These are phyloP conservation scores for Eristalinus aeneus DNA, from an alignment of 2,888 invertebrate genomes.

Conservation along the genomic window DNA sequence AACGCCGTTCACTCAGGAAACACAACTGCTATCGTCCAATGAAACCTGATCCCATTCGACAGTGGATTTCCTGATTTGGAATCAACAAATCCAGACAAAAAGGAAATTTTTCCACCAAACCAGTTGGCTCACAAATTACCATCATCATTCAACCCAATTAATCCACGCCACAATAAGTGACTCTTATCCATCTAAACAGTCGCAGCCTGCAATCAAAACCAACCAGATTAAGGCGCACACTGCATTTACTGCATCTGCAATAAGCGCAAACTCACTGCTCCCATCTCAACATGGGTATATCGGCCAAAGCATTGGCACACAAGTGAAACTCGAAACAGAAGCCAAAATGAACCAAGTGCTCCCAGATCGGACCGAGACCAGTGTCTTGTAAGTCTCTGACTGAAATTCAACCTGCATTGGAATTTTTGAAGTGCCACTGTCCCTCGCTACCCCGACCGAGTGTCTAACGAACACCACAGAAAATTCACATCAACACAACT, in stretches of 20 bases:
- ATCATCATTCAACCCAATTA: neutral
- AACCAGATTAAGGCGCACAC: neutral
- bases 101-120: neutral
- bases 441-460: slow-evolving; percentile 32
- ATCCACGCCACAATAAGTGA: neutral
- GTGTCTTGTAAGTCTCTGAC: neutral
- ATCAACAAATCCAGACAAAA: neutral
- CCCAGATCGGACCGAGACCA: neutral
- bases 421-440: slow-evolving; percentile 25
- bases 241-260: neutral
- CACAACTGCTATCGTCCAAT: too few relatives aligned
- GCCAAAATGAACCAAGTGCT: slow-evolving; percentile 13
- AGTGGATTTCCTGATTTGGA: neutral
- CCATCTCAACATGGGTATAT: slow-evolving; percentile 55
- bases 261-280: neutral
- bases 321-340: slow-evolving; percentile 57
- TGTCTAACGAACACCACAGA: slow-evolving; percentile 26
- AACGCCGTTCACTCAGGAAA: too few relatives aligned
- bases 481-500: neutral
- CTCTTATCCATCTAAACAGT: neutral
- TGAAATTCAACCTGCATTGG: slow-evolving; percentile 50
- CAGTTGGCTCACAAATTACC: neutral
- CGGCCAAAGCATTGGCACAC: slow-evolving; percentile 59
- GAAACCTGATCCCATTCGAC: too few relatives aligned
- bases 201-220: slow-evolving; percentile 2